Evolutionary conservation across 1,140 invertebrate species (phyloP), one percentile per base, ranked within the genome.

Genomic region (Pachyrhynchus sulphureomaculatus): DNA sequence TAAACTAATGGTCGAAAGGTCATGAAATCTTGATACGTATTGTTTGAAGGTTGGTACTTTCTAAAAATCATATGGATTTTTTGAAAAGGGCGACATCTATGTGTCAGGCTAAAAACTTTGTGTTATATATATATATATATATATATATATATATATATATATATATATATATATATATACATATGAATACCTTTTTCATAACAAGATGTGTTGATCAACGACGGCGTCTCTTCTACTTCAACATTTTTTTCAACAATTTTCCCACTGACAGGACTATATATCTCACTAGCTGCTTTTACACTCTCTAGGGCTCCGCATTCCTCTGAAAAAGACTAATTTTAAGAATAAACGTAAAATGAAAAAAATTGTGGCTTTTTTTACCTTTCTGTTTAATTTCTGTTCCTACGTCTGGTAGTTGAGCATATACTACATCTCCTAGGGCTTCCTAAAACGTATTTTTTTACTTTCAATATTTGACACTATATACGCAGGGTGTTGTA

Each of bases 251-350:
- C 93, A 2, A 85, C 81, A 2, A 99, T 86, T 72, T 83, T 88
- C 20, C 96, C 96, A 42, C 88, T 90, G 0, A 98, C 84, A 2
- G 96, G 96, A 64, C 89, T 90, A 76, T 93, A 98, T 4, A 99
- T 79, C 80, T 99, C 96, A 76, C 91, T 96, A 18, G 93, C 95
- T 47, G 96, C 95, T 78, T 99, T 99, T 0, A 99, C 96, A 78
- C 95, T 98, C 79, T 99, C 96, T 51, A 99, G 77, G 2, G 95
- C 93, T 5, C 95, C 95, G 77, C 92, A 95, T 80, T 96, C 93
- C 67, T 93, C 93, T 83, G 71, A 39, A 78, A 58, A 53, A 52
- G 2, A 57, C 59, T 58, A 58, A 62, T 64, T 52, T 59, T 60
- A 56, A 56, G 56, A 56, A 59, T 53, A 61, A 58, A 59, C 44